Conservation (phyloP, 1,140 invertebrate species). For the Zaprionus africanus region DNA sequence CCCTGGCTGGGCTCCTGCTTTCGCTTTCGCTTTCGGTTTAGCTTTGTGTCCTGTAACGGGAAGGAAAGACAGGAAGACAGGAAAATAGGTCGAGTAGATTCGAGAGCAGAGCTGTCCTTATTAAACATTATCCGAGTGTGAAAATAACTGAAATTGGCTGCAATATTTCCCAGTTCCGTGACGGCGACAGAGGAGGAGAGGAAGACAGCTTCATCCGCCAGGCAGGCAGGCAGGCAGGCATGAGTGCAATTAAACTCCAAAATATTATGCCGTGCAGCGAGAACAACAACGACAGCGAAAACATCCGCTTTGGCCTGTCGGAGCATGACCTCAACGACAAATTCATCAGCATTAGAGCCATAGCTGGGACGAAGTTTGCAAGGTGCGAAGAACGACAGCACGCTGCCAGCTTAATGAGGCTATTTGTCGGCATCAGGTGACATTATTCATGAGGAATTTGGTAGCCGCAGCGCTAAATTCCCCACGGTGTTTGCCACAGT, state of each 20-base stretch:
- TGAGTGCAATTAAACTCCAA: constrained; percentile 6
- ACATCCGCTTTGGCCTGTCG: constrained; percentile 3
- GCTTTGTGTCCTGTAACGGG: neutral
- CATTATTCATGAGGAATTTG: constrained; percentile 40
- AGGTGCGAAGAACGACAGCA: constrained; percentile 26
- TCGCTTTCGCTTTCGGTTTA: neutral
- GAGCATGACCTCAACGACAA: neutral
- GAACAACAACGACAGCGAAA: constrained; percentile 1
- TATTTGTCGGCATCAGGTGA: constrained; percentile 46
- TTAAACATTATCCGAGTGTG: constrained; percentile 1
- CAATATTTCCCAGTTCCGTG: neutral
- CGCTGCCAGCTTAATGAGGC: constrained; percentile 35
- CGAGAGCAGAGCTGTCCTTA: neutral
- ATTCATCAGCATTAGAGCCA: constrained; percentile 24
- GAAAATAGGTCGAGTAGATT: neutral
- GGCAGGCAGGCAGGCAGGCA: neutral
- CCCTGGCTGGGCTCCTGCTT: neutral
- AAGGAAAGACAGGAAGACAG: neutral
- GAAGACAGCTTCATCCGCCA: neutral
- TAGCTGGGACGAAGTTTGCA: neutral
- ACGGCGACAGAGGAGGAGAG: neutral
- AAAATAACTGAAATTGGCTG: constrained; percentile 17
- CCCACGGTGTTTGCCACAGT: neutral
- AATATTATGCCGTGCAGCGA: constrained; percentile 8
- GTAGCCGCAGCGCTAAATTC: constrained; percentile 5